phyloP scores from a whole-genome alignment of 2,888 invertebrate species.

The Adelphocoris suturalis region DNA sequence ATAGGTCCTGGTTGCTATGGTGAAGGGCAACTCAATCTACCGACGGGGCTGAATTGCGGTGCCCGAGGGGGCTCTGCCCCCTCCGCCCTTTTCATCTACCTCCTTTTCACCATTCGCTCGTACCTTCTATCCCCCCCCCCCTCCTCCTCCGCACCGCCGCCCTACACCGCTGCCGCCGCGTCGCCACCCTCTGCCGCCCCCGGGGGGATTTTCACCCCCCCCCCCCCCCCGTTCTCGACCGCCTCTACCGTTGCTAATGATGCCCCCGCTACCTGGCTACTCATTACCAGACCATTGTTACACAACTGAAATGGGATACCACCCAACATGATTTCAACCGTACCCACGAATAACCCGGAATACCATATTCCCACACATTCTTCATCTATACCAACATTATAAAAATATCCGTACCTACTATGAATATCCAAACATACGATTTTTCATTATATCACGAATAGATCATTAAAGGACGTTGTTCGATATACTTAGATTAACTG shows the following conservation, averaged over 20 bases:
- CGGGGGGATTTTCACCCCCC: constrained; percentile 44
- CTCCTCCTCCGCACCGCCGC: background rate
- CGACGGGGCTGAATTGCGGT: constrained; percentile 69
- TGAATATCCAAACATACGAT: too few species aligned
- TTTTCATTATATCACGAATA: too few species aligned
- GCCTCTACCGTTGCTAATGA: constrained; percentile 63
- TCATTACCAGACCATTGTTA: constrained; percentile 72
- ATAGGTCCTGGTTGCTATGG: constrained; percentile 74
- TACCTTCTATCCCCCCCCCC: constrained; percentile 55
- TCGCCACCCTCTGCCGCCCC: constrained; percentile 48
- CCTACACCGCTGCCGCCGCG: constrained; percentile 15
- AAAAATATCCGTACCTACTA: too few species aligned
- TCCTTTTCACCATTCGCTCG: constrained; percentile 59
- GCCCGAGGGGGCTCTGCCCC: constrained; percentile 56
- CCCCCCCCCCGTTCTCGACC: constrained; percentile 17
- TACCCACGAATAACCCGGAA: background rate
- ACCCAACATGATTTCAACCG: constrained; percentile 2
- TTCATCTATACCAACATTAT: too few species aligned
- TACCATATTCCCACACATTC: too few species aligned
- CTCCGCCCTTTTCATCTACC: constrained; percentile 35
- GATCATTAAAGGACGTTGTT: too few species aligned
- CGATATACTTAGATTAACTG: too few species aligned
- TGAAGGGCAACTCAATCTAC: constrained; percentile 75
- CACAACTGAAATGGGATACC: constrained; percentile 65
- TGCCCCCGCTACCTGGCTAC: constrained; percentile 69